phyloP scores from a whole-genome alignment of 2,113 vertebrate species.

The Tetrao urogallus region DNA sequence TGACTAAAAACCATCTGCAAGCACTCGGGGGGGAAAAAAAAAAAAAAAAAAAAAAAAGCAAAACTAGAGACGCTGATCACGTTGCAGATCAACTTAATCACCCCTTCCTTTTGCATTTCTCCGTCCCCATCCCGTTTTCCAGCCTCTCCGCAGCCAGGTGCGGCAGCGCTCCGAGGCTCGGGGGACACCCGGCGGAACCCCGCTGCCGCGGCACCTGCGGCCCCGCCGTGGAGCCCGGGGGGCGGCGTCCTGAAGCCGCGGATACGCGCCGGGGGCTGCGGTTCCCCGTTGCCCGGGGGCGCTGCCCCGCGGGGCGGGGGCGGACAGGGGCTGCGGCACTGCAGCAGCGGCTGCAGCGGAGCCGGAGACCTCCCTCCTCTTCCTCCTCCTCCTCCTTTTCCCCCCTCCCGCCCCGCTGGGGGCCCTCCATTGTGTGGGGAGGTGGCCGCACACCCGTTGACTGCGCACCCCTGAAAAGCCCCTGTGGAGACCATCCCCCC shows the following conservation, averaged over 20 bases:
- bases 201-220: too few relatives aligned
- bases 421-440: conserved; percentile 49
- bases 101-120: background rate
- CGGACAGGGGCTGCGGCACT: conserved; percentile 16
- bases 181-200: too few relatives aligned
- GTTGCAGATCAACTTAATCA: background rate
- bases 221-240: too few relatives aligned
- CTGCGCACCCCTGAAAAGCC: background rate
- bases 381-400: background rate
- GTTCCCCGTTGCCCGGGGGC: background rate
- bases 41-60: background rate
- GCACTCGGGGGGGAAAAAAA: background rate
- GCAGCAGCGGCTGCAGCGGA: conserved; percentile 43
- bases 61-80: fast-evolving
- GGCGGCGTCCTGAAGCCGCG: too few relatives aligned
- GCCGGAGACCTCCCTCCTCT: background rate
- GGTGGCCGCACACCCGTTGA: background rate
- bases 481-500: background rate
- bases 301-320: background rate
- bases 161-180: too few relatives aligned
- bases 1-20: background rate
- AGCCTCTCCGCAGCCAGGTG: too few relatives aligned
- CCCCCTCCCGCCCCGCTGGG: background rate
- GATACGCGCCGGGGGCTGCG: too few relatives aligned
- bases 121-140: too few relatives aligned